Evolutionary conservation across 2,888 invertebrate genomes (phyloP).

Genomic region (Lottia scabra): DNA sequence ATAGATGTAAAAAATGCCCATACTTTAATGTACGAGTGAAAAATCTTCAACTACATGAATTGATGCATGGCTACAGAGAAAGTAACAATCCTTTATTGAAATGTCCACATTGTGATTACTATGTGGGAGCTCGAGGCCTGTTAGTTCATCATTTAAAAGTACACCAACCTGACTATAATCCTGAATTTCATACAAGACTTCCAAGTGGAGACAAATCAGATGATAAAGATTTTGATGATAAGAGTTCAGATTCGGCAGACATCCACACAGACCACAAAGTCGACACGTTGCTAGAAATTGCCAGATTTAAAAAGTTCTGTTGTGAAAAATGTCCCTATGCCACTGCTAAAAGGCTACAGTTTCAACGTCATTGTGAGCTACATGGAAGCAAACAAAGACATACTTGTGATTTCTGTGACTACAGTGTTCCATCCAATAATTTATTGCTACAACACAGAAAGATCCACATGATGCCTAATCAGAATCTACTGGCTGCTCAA

Average conservation of each 20-base stretch:
- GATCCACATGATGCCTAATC: constrained; percentile 75
- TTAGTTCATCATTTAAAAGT: constrained; percentile 77
- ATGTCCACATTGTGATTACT: constrained; percentile 85
- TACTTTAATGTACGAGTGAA: constrained; percentile 85
- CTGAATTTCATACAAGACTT: constrained; percentile 37
- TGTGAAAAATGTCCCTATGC: constrained; percentile 82
- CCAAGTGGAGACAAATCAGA: constrained; percentile 34
- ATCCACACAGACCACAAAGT: constrained; percentile 67
- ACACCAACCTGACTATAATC: constrained; percentile 70
- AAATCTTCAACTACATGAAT: constrained; percentile 86
- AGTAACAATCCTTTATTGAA: constrained; percentile 69
- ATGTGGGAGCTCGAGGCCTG: constrained; percentile 80
- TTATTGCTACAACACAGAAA: constrained; percentile 86
- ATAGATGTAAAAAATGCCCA: constrained; percentile 86
- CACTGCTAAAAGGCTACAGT: constrained; percentile 87
- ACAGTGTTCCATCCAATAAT: constrained; percentile 88
- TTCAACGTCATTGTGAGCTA: constrained; percentile 83
- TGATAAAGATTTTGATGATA: constrained; percentile 53
- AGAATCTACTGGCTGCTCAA: constrained; percentile 63
- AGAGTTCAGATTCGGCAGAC: constrained; percentile 37
- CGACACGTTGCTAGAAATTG: constrained; percentile 76
- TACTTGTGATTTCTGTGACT: constrained; percentile 86
- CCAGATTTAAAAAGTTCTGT: constrained; percentile 78
- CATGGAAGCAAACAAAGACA: constrained; percentile 88
- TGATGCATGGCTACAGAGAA: constrained; percentile 76